phyloP scores from a whole-genome alignment of 2,888 invertebrate species.

The Parelbella ahira region DNA sequence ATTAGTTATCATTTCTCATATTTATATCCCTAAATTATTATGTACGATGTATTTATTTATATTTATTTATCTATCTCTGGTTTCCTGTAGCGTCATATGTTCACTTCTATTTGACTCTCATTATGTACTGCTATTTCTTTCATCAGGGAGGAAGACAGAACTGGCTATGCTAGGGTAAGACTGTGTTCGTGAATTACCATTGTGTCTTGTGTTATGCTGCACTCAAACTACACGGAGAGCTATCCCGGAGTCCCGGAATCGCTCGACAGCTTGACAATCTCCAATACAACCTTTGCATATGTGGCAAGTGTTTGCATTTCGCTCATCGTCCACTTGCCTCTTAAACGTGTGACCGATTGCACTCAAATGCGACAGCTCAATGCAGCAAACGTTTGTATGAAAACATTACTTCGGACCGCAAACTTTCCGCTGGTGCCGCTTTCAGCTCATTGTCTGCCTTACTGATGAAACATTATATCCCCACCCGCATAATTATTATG shows the following conservation, averaged over 20 bases:
- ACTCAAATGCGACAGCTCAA: constrained; percentile 33
- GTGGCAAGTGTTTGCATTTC: constrained; percentile 48
- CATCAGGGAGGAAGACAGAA: constrained; percentile 81
- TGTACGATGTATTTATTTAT: constrained; percentile 31
- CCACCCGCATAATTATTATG: no score
- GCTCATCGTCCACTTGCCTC: constrained; percentile 47
- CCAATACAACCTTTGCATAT: constrained; percentile 35
- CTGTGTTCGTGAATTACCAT: constrained; percentile 69
- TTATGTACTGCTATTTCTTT: constrained; percentile 68
- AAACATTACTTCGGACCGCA: constrained; percentile 29
- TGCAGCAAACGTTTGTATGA: constrained; percentile 29
- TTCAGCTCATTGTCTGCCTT: constrained; percentile 71
- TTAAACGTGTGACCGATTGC: constrained; percentile 52
- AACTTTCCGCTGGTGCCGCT: constrained; percentile 48
- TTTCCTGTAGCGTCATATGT: constrained; percentile 3
- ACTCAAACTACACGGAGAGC: constrained; percentile 39
- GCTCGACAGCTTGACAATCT: constrained; percentile 47
- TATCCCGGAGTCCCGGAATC: constrained; percentile 37
- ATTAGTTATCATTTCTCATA: not conserved
- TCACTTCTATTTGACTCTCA: constrained; percentile 38
- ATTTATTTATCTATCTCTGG: constrained; percentile 11
- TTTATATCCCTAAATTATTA: no score
- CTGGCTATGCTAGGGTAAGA: constrained; percentile 81
- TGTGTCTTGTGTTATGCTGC: constrained; percentile 59
- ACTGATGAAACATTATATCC: constrained; percentile 68